A percentile compares a stretch with the other conserved stretches of the same genome.
Conservation (phyloP, 2,888 invertebrate genomes). For the Cerceris rybyensis region DNA sequence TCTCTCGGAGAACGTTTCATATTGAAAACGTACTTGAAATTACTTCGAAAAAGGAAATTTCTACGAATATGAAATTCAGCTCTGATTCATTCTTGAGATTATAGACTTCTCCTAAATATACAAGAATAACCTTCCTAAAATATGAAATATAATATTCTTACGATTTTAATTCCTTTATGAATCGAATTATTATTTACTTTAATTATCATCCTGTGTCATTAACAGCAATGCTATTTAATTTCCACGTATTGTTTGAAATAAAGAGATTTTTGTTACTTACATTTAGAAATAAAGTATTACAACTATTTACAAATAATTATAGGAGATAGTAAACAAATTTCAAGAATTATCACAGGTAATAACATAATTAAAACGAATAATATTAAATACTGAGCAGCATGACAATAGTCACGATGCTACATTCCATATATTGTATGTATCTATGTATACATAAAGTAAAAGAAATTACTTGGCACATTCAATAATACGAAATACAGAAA, state of each 20-base stretch:
- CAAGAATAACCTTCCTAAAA: too few species aligned
- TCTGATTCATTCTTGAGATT: too few species aligned
- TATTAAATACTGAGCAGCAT: constrained; percentile 58
- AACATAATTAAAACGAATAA: constrained; percentile 28
- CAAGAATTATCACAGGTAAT: constrained; percentile 3
- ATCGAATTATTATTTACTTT: too few species aligned
- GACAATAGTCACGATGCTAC: constrained; percentile 73
- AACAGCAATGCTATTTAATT: too few species aligned
- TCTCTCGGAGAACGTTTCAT: neutral
- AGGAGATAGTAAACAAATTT: constrained; percentile 28
- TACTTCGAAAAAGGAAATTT: neutral
- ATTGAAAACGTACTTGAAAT: neutral
- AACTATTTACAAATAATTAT: neutral
- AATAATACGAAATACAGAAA: constrained; percentile 42
- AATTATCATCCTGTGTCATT: too few species aligned
- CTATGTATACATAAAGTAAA: constrained; percentile 30
- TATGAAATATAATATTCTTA: too few species aligned
- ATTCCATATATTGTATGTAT: constrained; percentile 67
- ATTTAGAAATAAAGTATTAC: too few species aligned
- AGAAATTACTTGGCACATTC: constrained; percentile 42
- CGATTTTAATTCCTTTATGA: too few species aligned
- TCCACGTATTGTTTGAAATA: too few species aligned
- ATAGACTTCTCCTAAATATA: too few species aligned
- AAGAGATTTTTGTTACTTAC: too few species aligned
- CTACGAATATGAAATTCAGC: neutral